Conservation (phyloP, 2,113 vertebrate species). For the Megaceryle maxima region DNA sequence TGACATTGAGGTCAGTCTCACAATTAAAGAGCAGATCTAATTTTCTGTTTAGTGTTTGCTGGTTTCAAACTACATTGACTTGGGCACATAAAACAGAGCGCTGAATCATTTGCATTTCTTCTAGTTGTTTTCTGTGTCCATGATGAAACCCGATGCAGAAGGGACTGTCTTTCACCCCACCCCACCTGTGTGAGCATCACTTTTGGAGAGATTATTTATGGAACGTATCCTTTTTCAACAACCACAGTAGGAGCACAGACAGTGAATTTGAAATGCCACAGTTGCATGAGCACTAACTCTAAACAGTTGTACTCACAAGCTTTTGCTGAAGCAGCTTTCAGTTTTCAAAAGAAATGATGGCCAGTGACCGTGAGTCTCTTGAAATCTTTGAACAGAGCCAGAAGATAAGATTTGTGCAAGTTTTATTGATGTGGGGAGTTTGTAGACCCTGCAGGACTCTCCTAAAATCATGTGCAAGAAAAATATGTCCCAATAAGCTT, state of each 20-base stretch:
- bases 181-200: neutral
- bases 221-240: neutral
- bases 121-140: neutral
- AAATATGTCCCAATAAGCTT: neutral
- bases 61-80: neutral
- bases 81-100: neutral
- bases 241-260: neutral
- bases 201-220: neutral
- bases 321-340: neutral
- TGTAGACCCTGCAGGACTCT: neutral
- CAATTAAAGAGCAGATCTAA: neutral
- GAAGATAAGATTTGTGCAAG: neutral
- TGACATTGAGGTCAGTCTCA: neutral
- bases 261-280: neutral
- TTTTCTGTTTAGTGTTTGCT: neutral
- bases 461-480: neutral
- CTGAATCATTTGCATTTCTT: neutral
- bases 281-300: neutral
- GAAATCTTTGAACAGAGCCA: neutral
- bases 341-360: neutral
- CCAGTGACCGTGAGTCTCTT: fast-evolving
- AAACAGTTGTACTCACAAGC: neutral
- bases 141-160: neutral
- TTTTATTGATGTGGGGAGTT: neutral
- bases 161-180: neutral